Base-by-base conservation (phyloP, 2,113 vertebrate genomes). In the Istiophorus platypterus region DNA sequence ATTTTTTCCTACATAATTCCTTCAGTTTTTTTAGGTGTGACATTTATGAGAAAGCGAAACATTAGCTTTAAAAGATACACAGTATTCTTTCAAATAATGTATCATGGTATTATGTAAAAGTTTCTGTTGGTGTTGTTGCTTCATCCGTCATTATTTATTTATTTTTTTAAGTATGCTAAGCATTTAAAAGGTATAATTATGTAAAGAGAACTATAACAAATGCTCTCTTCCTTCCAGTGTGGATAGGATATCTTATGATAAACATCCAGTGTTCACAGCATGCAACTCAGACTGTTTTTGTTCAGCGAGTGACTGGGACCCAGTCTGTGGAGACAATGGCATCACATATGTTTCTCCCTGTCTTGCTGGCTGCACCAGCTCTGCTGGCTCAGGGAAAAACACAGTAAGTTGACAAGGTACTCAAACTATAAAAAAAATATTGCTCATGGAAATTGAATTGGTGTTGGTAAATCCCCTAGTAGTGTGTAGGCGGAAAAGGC, bases 301-400 rank as follows among this genome's bases (percentile, higher is more conserved):
- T 81, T 88, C 92, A 0, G 57, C 68, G 1, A 96, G 93, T 67
- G 94, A 92, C 18, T 99, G 97, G 98, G 97, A 99, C 57, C 97
- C 97, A 0, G 96, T 98, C 71, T 99, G 98, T 64, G 97, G 96
- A 2, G 91, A 87, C 63, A 95, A 97, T 0, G 96, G 95, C 7
- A 80, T 99, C 62, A 95, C 96, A 0, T 99, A 97, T 0, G 90
- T 97, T 85, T 97, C 97, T n/a, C 95, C 97, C 0, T 99, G 97
- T 85, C 96, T 98, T 13, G 97, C 97, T 34, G 97, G 97, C 11
- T 99, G 97, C 87, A 93, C 88, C 49, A 56, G 84, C 17, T 96
- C 96, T 8, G 57, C 58, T 27, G 97, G 97, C 87, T 89, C 89
- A 39, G 96, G 97, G 59, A 95, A 93, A 81, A 92, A 92, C 86